These are phyloP conservation scores for Actias luna DNA, from an alignment of 2,888 invertebrate genomes.

Conservation along the genomic window DNA sequence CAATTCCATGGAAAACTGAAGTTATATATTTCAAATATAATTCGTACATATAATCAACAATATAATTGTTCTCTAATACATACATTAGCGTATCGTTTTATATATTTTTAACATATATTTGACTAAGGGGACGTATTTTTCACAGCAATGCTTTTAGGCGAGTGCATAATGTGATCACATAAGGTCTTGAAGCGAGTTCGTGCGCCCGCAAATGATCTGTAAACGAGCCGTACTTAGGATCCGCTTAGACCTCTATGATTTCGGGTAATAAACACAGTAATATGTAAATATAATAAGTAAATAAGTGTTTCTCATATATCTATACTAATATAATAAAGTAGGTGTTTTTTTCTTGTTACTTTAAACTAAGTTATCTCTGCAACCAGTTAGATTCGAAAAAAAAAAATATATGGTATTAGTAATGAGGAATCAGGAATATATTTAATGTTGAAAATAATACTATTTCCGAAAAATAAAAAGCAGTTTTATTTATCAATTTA, in stretches of 20 bases:
- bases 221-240: constrained; percentile 28
- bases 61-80: background rate
- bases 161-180: background rate
- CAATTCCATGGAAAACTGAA: too few species aligned
- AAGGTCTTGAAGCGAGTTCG: background rate
- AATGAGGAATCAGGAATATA: too few species aligned
- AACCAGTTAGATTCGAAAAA: too few species aligned
- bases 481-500: too few species aligned
- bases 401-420: too few species aligned
- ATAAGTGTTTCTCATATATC: background rate
- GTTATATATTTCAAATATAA: too few species aligned
- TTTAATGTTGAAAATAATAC: too few species aligned
- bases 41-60: background rate
- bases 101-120: background rate
- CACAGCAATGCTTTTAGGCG: background rate
- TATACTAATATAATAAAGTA: too few species aligned
- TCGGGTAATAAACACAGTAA: background rate
- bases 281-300: background rate
- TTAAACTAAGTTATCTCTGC: too few species aligned
- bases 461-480: too few species aligned
- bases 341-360: too few species aligned
- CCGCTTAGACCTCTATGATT: background rate
- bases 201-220: constrained; percentile 32
- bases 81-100: background rate
- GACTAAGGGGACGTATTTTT: background rate